Conservation (phyloP, 2,113 vertebrate species). For the Apteryx mantelli region DNA sequence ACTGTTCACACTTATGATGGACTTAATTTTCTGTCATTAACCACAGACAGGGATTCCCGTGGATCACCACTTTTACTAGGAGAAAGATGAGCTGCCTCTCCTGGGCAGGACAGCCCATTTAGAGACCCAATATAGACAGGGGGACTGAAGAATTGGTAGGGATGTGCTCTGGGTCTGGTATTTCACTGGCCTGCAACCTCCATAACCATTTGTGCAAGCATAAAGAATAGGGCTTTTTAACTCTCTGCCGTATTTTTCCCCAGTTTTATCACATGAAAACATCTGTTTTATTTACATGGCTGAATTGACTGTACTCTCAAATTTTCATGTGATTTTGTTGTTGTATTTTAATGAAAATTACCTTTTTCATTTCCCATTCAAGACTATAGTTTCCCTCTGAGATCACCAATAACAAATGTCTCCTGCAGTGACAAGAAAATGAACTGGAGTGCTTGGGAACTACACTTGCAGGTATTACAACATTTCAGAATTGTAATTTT, state of each 20-base stretch:
- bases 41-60: too few species aligned
- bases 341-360: conserved; percentile 66
- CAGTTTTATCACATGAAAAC: conserved; percentile 33
- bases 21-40: not conserved
- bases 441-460: conserved; percentile 37
- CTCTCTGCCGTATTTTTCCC: not conserved
- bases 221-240: not conserved
- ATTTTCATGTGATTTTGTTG: conserved; percentile 29
- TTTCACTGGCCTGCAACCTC: conserved; percentile 15
- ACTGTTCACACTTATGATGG: not conserved
- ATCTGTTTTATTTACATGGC: conserved; percentile 61
- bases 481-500: conserved; percentile 20
- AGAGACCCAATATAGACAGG: not conserved
- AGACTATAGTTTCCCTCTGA: conserved; percentile 44
- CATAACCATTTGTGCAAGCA: not conserved
- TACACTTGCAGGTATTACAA: conserved; percentile 36
- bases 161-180: not conserved
- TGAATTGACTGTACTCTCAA: conserved; percentile 28
- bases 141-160: not conserved
- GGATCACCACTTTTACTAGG: not conserved
- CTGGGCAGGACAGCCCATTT: not conserved
- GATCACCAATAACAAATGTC: conserved; percentile 66
- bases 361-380: conserved; percentile 54
- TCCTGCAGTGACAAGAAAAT: conserved; percentile 71
- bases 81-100: not conserved